phyloP scores from a whole-genome alignment of 2,113 vertebrate genomes.

The Semnornis frantzii region DNA sequence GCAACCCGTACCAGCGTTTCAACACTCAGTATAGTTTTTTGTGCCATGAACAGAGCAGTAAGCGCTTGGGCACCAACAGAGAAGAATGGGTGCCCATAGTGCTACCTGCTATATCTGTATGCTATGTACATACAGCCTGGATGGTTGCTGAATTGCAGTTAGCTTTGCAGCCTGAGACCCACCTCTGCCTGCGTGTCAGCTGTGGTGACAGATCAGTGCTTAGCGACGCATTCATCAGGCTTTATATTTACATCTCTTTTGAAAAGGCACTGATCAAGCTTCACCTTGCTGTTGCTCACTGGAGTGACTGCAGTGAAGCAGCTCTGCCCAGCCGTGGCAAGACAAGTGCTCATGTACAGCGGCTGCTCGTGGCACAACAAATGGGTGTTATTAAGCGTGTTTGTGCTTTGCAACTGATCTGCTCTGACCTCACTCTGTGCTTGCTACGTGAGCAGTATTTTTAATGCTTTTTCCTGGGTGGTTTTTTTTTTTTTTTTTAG shows the following conservation, averaged over 20 bases:
- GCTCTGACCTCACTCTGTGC: constrained; percentile 21
- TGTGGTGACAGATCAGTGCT: background rate
- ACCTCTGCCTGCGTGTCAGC: background rate
- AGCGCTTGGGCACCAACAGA: too few species aligned
- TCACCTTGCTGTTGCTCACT: background rate
- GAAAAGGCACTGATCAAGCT: background rate
- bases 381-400: background rate
- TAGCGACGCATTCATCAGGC: background rate
- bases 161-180: background rate
- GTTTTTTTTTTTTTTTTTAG: background rate
- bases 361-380: constrained; percentile 1
- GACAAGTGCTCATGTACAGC: background rate
- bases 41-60: background rate
- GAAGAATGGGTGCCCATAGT: too few species aligned
- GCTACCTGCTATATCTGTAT: background rate
- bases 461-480: background rate
- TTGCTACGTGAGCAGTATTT: constrained; percentile 41
- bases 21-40: too few species aligned
- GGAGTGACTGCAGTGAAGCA: background rate
- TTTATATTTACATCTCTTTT: background rate
- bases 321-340: background rate
- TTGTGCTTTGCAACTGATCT: background rate
- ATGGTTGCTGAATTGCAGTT: background rate
- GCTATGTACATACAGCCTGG: background rate
- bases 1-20: too few species aligned